Percentiles rank a stretch among this genome's conserved stretches.
phyloP scores from a whole-genome alignment of 2,113 vertebrate species.

The Meleagris gallopavo region DNA sequence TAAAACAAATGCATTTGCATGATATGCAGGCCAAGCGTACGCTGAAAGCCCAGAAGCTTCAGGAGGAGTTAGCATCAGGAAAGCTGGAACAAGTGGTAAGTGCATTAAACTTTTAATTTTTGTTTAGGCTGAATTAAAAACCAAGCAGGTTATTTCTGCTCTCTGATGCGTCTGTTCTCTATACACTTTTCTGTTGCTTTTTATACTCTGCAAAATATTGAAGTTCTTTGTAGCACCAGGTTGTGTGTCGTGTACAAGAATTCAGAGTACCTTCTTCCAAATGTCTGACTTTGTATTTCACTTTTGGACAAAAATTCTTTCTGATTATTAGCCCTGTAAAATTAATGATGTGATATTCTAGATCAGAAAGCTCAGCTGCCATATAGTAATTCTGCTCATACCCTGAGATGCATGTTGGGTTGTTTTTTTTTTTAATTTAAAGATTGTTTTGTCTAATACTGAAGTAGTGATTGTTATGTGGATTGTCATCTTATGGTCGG shows the following conservation, averaged over 20 bases:
- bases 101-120: slow-evolving; percentile 6
- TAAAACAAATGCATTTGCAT: not conserved
- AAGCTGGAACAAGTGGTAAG: slow-evolving; percentile 93
- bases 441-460: not conserved
- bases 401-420: not conserved
- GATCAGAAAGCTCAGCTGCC: not conserved
- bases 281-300: not conserved
- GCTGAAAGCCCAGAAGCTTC: slow-evolving; percentile 95
- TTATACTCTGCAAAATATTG: not conserved
- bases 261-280: not conserved
- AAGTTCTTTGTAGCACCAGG: not conserved
- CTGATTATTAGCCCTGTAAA: not conserved
- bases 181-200: accelerated
- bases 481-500: not conserved
- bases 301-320: not conserved
- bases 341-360: not conserved
- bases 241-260: not conserved
- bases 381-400: not conserved
- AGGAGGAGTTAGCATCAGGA: slow-evolving; percentile 96
- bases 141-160: not conserved
- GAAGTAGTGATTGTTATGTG: not conserved
- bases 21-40: slow-evolving; percentile 91
- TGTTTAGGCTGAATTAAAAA: not conserved
- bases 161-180: not conserved
- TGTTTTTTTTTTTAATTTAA: not conserved